Evolutionary conservation across 2,888 invertebrate species (phyloP), one percentile per base, ranked within the genome.

Genomic region (Lithophane socia): DNA sequence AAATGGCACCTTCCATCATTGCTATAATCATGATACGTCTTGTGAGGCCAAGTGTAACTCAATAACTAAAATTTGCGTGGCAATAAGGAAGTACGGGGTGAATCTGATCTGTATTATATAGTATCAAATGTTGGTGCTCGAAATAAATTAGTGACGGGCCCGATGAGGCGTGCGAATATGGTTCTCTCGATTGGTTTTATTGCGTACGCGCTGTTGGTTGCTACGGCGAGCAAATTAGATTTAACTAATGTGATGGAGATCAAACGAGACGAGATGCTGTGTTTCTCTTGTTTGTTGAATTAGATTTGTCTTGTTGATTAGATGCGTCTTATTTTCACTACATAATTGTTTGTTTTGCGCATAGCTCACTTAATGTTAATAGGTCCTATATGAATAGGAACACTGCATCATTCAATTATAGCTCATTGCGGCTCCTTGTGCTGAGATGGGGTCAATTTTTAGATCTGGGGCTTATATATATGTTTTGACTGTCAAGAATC

Each of bases 131-230:
- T 87, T 85, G 69, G 47, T 80, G 86, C 84, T 87, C 84, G 84
- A 87, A 88, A 90, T 88, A 89, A 89, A 90, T 89, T 88, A 87
- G 86, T 83, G 78, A 78, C 83, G 83, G 73, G 75, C 78, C 79
- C 89, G 89, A 88, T 88, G 89, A 90, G 88, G 85, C 92, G 92
- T 93, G 93, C 87, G 92, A 93, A 92, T 87, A 90, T 90, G 83
- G 87, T 79, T 58, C 73, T 82, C 88, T 90, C 83, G 90, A 92
- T 92, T 92, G 91, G 86, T 87, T 87, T 89, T 87, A 90, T 91
- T 86, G 83, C 78, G 77, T 71, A 74, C 64, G 71, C 78, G 71
- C 79, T 77, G 77, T 73, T 75, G 58, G 77, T 72, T 68, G 75
- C 71, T 75, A 80, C 64, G 68, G 58, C 54, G 54, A 73, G 65